A percentile compares a stretch with the other conserved stretches of the same genome.
Evolutionary conservation across 2,888 invertebrate species (phyloP).

Genomic region (Deilephila porcellus): DNA sequence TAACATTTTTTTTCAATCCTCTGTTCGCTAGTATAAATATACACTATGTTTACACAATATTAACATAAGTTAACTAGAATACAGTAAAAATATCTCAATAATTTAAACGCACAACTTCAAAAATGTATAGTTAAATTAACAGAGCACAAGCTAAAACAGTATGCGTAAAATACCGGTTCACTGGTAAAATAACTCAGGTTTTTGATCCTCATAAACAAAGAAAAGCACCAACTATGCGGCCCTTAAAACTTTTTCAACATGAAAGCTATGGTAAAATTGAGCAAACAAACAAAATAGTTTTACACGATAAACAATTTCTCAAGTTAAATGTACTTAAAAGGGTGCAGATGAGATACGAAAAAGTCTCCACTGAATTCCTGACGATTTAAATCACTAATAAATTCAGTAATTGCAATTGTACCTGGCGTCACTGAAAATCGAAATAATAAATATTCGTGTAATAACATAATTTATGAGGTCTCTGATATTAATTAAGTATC

Average conservation of each 20-base stretch:
- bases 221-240: constrained; percentile 9
- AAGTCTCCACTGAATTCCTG: background rate
- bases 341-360: background rate
- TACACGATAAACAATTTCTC: background rate
- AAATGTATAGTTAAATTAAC: too few species aligned
- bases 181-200: background rate
- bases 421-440: too few species aligned
- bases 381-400: background rate
- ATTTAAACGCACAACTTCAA: background rate
- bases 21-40: too few species aligned
- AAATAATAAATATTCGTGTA: too few species aligned
- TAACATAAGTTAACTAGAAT: too few species aligned
- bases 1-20: too few species aligned
- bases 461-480: too few species aligned
- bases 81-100: too few species aligned
- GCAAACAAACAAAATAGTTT: constrained; percentile 2
- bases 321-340: background rate
- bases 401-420: too few species aligned
- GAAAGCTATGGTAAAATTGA: constrained; percentile 10
- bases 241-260: constrained; percentile 10
- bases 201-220: background rate
- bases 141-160: too few species aligned
- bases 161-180: background rate
- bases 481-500: too few species aligned
- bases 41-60: too few species aligned